Base-by-base conservation (phyloP, 1,140 invertebrate genomes). In the Patella vulgata region DNA sequence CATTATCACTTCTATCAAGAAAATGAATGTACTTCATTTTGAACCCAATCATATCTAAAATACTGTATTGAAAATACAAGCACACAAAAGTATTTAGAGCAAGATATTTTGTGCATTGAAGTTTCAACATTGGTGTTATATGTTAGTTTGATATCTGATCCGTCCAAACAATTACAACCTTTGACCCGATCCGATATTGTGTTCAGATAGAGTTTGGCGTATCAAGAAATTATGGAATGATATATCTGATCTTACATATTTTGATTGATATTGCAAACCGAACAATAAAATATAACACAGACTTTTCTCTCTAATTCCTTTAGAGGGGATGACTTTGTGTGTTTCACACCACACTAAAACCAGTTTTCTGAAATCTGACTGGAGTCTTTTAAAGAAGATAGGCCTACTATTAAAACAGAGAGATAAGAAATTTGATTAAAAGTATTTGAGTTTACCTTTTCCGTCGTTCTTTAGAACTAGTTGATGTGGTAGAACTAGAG, bases 21-120 rank as follows among this genome's bases (percentile, higher is more conserved):
- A 50, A 25, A 9, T 57, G 65, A 54, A 12, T 62, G 43, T 28
- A 54, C 53, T 25, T 63, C 51, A 31, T 59, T 36, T 30, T 57
- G 50, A 44, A 19, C 52, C 39, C 39, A 27, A 11, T 36, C 30
- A 19, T 55, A 9, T 36, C 39, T 19, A 36, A 11, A 9, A 19
- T 55, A 27, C 39, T 55, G 9, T 40, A 11, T 21, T 11, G 8
- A 19, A 9, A 14, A 17, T 40, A n/a, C 21, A 27, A 12, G 17
- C 19, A 36, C 27, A 11, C 19, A 9, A 36, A 36, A 9, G 31
- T 55, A 9, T 21, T 17, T 21, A 36, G 19, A 27, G 9, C 39
- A 6, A 36, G 8, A 9, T 40, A 27, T 33, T 55, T 55, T 8
- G 23, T 21, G n/a, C 21, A 36, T 21, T 14, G 19, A 9, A 36